phyloP scores from a whole-genome alignment of 2,888 invertebrate genomes.

The Tenthredo livida region DNA sequence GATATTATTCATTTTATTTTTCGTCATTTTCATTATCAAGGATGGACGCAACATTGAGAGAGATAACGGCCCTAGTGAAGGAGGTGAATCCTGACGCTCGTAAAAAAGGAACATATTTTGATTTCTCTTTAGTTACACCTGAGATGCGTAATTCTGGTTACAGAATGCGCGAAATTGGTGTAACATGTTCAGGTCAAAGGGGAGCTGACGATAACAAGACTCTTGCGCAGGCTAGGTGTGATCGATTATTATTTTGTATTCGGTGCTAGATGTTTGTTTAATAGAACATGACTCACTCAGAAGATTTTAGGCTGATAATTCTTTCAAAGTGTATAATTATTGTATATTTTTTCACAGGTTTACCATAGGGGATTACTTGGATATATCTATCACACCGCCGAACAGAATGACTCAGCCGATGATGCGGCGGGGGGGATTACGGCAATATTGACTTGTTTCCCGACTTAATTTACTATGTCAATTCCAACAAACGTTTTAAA shows the following conservation, averaged over 20 bases:
- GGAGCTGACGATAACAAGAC: constrained; percentile 97
- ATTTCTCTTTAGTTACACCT: constrained; percentile 94
- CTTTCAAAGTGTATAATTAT: not conserved
- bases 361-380: constrained; percentile 97
- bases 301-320: too few relatives aligned
- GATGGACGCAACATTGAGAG: constrained; percentile 96
- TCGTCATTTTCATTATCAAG: constrained; percentile 69
- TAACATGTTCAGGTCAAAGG: constrained; percentile 94
- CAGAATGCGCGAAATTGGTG: constrained; percentile 95
- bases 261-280: too few relatives aligned
- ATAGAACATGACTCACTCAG: too few relatives aligned
- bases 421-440: constrained; percentile 83
- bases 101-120: constrained; percentile 97
- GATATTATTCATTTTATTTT: not conserved
- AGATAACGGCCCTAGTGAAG: constrained; percentile 97
- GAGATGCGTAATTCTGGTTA: constrained; percentile 90
- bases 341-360: constrained; percentile 82
- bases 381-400: constrained; percentile 95
- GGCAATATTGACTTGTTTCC: constrained; percentile 71
- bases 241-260: not conserved
- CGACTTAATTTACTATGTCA: not conserved
- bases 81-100: constrained; percentile 99
- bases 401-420: constrained; percentile 87
- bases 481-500: constrained; percentile 2
- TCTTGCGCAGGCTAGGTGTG: constrained; percentile 85